Evolutionary conservation across 2,113 vertebrate genomes (phyloP).

Genomic region (Lepus europaeus): DNA sequence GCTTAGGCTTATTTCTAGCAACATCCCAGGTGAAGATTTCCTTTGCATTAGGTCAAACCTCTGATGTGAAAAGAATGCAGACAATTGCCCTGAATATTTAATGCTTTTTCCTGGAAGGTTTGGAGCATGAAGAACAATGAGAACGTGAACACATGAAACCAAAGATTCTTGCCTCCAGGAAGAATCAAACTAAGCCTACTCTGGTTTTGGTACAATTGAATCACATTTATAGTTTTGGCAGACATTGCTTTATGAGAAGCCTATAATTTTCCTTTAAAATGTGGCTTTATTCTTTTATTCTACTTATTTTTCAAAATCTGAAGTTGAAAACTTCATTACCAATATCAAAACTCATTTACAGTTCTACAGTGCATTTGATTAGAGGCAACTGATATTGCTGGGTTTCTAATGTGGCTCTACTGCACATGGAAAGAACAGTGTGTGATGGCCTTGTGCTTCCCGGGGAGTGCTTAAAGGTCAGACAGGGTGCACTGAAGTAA

Average conservation of each 20-base stretch:
- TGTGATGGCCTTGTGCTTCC: neutral
- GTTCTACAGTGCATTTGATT: neutral
- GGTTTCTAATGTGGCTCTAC: conserved; percentile 17
- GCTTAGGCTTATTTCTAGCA: conserved; percentile 93
- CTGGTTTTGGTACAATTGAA: conserved; percentile 56
- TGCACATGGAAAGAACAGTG: neutral
- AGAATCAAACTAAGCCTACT: conserved; percentile 40
- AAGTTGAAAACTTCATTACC: conserved; percentile 64
- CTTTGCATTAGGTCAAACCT: conserved; percentile 81
- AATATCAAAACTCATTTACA: conserved; percentile 66
- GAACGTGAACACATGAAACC: conserved; percentile 87
- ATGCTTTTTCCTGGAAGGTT: conserved; percentile 89
- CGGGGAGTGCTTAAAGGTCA: neutral
- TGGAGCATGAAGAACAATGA: conserved; percentile 82
- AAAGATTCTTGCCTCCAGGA: conserved; percentile 79
- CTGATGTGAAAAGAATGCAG: conserved; percentile 89
- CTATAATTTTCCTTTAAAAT: conserved; percentile 54
- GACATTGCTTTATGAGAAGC: conserved; percentile 20
- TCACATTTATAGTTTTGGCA: conserved; percentile 65
- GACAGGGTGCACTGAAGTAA: conserved; percentile 3
- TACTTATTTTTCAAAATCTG: conserved; percentile 43
- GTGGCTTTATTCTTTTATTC: conserved; percentile 14
- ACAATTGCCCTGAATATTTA: conserved; percentile 91
- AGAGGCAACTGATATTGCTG: neutral
- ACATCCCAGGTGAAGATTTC: conserved; percentile 90